Conservation (phyloP, 2,888 invertebrate species). For the Tillus elongatus region DNA sequence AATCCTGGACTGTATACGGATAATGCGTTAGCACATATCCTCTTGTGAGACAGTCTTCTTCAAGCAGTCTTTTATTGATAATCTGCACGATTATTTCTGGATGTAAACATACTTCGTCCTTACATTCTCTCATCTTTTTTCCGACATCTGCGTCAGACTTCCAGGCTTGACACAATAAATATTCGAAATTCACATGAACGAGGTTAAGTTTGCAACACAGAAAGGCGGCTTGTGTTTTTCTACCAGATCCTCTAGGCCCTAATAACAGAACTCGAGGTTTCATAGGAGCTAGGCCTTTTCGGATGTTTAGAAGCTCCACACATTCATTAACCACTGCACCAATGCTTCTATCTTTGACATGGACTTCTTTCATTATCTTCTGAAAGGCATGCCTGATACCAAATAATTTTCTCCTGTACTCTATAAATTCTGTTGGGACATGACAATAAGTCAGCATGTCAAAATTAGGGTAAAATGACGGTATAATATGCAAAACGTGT, state of each 20-base stretch:
- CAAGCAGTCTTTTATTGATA: conserved; percentile 41
- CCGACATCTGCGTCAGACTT: conserved; percentile 35
- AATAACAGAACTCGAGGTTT: conserved; percentile 51
- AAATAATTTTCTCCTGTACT: conserved; percentile 33
- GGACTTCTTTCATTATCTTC: conserved; percentile 37
- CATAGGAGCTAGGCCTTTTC: conserved; percentile 42
- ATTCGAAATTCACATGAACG: conserved; percentile 49
- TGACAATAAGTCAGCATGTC: conserved; percentile 35
- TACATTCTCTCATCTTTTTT: conserved; percentile 30
- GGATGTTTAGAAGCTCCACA: conserved; percentile 33
- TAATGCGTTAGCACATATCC: conserved; percentile 59
- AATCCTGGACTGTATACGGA: conserved; percentile 49
- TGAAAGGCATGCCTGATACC: conserved; percentile 38
- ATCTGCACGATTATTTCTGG: conserved; percentile 35
- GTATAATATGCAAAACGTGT: conserved; percentile 45
- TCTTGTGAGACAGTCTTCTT: conserved; percentile 48
- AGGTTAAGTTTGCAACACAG: conserved; percentile 48
- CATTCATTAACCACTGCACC: conserved; percentile 39
- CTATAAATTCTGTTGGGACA: conserved; percentile 34
- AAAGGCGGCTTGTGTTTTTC: conserved; percentile 46
- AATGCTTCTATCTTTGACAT: conserved; percentile 31
- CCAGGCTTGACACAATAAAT: conserved; percentile 45
- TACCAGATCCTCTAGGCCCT: conserved; percentile 52
- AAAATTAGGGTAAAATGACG: conserved; percentile 33
- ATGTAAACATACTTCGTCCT: conserved; percentile 34